A percentile compares a stretch with the other conserved stretches of the same genome.
Conservation (phyloP, 64 coral and sea anemone species). For the Stichodactyla mertensii region DNA sequence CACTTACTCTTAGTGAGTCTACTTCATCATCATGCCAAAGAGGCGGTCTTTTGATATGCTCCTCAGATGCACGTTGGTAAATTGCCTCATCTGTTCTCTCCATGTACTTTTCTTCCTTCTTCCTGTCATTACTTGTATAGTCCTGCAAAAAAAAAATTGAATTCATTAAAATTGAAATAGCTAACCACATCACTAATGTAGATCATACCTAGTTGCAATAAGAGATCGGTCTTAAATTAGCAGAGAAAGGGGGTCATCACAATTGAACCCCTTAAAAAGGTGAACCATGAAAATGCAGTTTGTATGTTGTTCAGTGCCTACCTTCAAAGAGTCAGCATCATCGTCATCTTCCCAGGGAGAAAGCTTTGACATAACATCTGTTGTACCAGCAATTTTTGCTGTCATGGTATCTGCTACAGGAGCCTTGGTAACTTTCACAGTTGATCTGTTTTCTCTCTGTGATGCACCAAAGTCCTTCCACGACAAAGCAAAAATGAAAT, state of each 20-base stretch:
- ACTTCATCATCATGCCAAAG: slow-evolving; percentile 82
- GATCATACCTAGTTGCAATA: too few species aligned
- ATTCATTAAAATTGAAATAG: not conserved
- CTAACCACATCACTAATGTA: too few species aligned
- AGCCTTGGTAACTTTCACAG: not conserved
- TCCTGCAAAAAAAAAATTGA: slow-evolving; percentile 42
- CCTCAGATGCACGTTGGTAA: slow-evolving; percentile 79
- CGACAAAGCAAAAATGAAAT: not conserved
- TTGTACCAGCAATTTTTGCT: not conserved
- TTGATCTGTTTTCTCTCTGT: slow-evolving; percentile 18
- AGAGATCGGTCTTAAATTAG: too few species aligned
- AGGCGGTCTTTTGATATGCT: slow-evolving; percentile 77
- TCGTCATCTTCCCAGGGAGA: slow-evolving; percentile 50
- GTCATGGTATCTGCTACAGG: not conserved
- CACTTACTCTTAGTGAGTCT: slow-evolving; percentile 85
- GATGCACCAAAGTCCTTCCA: slow-evolving; percentile 47
- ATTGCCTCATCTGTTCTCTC: slow-evolving; percentile 93
- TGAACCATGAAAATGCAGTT: too few species aligned
- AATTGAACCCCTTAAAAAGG: too few species aligned
- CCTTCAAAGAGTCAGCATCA: slow-evolving; percentile 69
- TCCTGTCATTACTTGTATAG: slow-evolving; percentile 69
- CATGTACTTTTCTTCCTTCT: slow-evolving; percentile 98
- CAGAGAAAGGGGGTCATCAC: too few species aligned
- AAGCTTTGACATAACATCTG: slow-evolving; percentile 27
- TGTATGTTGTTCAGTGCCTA: not conserved